A percentile compares a stretch with the other conserved stretches of the same genome.
Conservation (phyloP, 2,797 vertebrate genomes). For the Chiroxiphia lanceolata region DNA sequence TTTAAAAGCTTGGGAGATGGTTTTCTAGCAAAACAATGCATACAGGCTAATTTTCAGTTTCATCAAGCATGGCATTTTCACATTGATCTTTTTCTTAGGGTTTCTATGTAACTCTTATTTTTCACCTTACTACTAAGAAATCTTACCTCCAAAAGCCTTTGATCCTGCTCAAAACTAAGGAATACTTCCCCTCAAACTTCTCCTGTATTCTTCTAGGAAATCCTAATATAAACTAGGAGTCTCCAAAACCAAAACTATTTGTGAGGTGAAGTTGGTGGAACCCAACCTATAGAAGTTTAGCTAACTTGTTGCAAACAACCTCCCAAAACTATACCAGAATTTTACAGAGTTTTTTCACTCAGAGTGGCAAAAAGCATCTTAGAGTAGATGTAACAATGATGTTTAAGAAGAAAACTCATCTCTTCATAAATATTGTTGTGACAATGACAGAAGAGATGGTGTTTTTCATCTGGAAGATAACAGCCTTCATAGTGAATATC, state of each 20-base stretch:
- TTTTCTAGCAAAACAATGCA: neutral
- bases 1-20: neutral
- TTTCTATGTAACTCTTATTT: neutral
- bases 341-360: neutral
- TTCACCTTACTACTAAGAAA: neutral
- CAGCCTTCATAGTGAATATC: neutral
- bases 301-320: neutral
- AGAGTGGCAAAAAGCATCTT: neutral
- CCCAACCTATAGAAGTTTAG: neutral
- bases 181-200: neutral
- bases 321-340: neutral
- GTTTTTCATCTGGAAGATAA: neutral
- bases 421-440: neutral
- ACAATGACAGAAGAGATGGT: neutral
- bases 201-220: neutral
- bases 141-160: neutral
- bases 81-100: neutral
- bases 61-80: neutral
- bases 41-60: neutral
- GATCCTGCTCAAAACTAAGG: neutral
- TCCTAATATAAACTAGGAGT: neutral
- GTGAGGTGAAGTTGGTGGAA: neutral
- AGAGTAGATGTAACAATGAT: accelerated
- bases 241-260: neutral
- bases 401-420: accelerated